Conservation (phyloP, 2,888 invertebrate species). For the Drosophila niveifrons region DNA sequence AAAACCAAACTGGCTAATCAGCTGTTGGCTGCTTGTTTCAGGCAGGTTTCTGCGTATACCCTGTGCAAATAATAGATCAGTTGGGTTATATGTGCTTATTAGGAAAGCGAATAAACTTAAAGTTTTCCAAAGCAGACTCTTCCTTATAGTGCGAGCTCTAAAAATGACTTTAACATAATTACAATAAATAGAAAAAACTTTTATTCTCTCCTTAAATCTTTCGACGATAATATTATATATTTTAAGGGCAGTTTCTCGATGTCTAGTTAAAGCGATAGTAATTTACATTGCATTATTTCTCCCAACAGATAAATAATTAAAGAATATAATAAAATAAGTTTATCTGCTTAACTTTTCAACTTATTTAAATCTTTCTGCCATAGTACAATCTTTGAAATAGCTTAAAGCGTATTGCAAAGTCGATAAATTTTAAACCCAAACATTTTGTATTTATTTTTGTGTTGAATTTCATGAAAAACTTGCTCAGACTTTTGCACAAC, state of each 20-base stretch:
- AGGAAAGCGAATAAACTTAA: no score
- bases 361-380: neutral
- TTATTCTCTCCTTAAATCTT: neutral
- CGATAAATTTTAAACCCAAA: neutral
- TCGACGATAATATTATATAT: no score
- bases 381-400: no score
- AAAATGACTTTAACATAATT: neutral
- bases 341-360: no score
- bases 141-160: no score
- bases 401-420: constrained; percentile 21
- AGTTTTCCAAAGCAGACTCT: no score
- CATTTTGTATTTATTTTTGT: constrained; percentile 19
- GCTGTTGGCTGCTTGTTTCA: constrained; percentile 71
- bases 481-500: constrained; percentile 51
- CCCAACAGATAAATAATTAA: no score
- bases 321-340: no score
- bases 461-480: constrained; percentile 49
- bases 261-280: no score
- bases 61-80: neutral
- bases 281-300: no score
- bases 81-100: neutral
- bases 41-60: constrained; percentile 58
- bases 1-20: constrained; percentile 71
- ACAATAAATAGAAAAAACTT: neutral
- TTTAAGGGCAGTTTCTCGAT: no score